phyloP scores from a whole-genome alignment of 2,888 invertebrate genomes.

The Liposcelis brunnea region DNA sequence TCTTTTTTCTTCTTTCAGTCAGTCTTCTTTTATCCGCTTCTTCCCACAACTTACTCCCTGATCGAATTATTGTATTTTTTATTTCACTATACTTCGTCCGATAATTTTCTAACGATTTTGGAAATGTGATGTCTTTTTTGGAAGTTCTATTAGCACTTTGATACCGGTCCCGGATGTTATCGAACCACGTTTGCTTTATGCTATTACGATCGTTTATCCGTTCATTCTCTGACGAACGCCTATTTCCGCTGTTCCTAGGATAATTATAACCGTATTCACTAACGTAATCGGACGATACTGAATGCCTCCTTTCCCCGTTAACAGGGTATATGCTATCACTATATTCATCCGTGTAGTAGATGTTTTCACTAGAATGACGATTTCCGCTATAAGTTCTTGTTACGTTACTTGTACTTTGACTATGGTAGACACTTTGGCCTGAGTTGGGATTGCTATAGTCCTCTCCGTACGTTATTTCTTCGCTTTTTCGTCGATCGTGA shows the following conservation, averaged over 20 bases:
- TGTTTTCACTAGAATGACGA: constrained; percentile 3
- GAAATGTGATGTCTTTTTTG: background rate
- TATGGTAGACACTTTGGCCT: background rate
- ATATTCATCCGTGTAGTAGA: constrained; percentile 1
- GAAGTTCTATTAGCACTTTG: constrained; percentile 2
- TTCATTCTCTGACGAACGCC: background rate
- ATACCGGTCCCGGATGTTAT: constrained; percentile 6
- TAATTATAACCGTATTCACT: no score
- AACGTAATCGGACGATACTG: constrained; percentile 1
- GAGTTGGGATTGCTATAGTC: background rate
- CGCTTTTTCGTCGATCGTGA: background rate
- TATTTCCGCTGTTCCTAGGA: no score
- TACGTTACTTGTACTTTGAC: background rate
- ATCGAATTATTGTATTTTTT: constrained; percentile 6
- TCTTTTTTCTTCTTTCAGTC: constrained; percentile 85
- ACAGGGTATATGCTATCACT: background rate
- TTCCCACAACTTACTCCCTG: constrained; percentile 28
- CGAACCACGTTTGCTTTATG: constrained; percentile 3
- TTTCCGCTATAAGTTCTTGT: no score
- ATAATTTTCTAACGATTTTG: constrained; percentile 6
- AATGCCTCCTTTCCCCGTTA: background rate
- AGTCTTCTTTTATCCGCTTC: constrained; percentile 58
- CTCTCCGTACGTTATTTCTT: background rate
- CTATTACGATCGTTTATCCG: background rate
- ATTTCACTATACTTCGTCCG: constrained; percentile 7